These are phyloP conservation scores for Brachyhypopomus gauderio DNA, from an alignment of 2,113 vertebrate species.

Conservation along the genomic window DNA sequence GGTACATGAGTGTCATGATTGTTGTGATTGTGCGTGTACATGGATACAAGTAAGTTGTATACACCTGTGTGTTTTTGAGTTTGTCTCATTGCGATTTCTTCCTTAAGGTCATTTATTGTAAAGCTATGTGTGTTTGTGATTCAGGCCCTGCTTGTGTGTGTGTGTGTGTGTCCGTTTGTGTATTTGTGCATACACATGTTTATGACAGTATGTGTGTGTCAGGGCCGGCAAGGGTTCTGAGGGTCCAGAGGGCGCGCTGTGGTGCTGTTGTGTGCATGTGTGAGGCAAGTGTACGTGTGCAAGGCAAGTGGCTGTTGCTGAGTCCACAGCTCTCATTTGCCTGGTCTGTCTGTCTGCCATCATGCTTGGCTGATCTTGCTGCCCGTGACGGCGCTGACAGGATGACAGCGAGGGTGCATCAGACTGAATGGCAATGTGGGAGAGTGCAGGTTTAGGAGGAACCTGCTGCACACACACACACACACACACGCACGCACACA, in stretches of 20 bases:
- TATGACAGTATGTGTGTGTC: slow-evolving; percentile 40
- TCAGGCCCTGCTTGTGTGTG: not conserved
- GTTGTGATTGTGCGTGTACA: slow-evolving; percentile 45
- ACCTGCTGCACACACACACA: slow-evolving; percentile 14
- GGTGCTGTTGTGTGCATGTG: slow-evolving; percentile 18
- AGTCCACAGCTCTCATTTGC: slow-evolving; percentile 74
- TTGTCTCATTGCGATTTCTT: not conserved
- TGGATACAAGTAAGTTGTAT: not conserved
- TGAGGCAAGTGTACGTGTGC: not conserved
- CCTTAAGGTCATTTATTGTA: not conserved
- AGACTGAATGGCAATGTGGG: slow-evolving; percentile 74
- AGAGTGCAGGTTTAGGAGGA: slow-evolving; percentile 62
- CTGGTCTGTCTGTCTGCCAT: slow-evolving; percentile 69
- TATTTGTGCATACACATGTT: slow-evolving; percentile 20
- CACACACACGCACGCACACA: slow-evolving; percentile 9
- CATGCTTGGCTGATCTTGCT: slow-evolving; percentile 71
- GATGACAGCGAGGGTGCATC: slow-evolving; percentile 72
- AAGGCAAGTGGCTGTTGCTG: slow-evolving; percentile 56
- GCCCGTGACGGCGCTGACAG: slow-evolving; percentile 75
- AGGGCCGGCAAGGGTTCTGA: slow-evolving; percentile 29
- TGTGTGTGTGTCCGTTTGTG: not conserved
- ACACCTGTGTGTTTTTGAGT: not conserved
- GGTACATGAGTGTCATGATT: slow-evolving; percentile 31
- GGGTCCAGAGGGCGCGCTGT: slow-evolving; percentile 32
- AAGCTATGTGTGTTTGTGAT: not conserved